Percentiles rank a stretch among this genome's conserved stretches.
phyloP scores from a whole-genome alignment of 2,888 invertebrate genomes.

The Pyrrhosoma nymphula region DNA sequence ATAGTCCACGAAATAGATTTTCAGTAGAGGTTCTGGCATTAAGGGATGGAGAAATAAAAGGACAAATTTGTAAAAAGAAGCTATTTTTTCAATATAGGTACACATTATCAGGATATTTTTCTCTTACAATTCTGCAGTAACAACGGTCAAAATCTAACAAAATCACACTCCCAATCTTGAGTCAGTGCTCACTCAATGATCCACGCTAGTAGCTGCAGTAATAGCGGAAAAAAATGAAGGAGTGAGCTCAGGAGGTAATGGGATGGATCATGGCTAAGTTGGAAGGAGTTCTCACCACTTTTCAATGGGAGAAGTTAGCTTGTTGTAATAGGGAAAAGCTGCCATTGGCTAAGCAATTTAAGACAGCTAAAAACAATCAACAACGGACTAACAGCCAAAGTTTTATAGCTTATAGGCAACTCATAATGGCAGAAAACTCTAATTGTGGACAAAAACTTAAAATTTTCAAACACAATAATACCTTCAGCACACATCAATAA shows the following conservation, averaged over 20 bases:
- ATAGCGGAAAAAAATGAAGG: conserved; percentile 32
- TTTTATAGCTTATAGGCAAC: conserved; percentile 50
- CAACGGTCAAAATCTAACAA: conserved; percentile 66
- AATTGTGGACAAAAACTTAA: conserved; percentile 47
- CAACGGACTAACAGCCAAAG: conserved; percentile 57
- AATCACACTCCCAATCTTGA: conserved; percentile 63
- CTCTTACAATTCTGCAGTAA: conserved; percentile 63
- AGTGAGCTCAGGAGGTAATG: conserved; percentile 35
- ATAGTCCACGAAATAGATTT: neutral
- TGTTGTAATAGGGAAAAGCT: conserved; percentile 13
- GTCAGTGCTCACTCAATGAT: conserved; percentile 46
- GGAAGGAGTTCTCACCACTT: conserved; percentile 13
- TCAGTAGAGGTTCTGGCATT: neutral
- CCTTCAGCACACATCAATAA: conserved; percentile 51
- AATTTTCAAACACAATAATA: conserved; percentile 51
- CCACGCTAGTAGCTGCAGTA: conserved; percentile 4
- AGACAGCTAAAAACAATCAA: conserved; percentile 61
- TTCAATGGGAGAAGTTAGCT: neutral
- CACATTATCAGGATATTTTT: conserved; percentile 63
- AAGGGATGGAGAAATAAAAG: neutral
- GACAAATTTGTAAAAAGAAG: conserved; percentile 58
- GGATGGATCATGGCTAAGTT: conserved; percentile 27
- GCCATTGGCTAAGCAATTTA: conserved; percentile 45
- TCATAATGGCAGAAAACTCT: conserved; percentile 58
- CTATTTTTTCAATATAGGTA: conserved; percentile 66